Conservation (phyloP, 2,797 vertebrate genomes). For the Crypturellus tataupa region DNA sequence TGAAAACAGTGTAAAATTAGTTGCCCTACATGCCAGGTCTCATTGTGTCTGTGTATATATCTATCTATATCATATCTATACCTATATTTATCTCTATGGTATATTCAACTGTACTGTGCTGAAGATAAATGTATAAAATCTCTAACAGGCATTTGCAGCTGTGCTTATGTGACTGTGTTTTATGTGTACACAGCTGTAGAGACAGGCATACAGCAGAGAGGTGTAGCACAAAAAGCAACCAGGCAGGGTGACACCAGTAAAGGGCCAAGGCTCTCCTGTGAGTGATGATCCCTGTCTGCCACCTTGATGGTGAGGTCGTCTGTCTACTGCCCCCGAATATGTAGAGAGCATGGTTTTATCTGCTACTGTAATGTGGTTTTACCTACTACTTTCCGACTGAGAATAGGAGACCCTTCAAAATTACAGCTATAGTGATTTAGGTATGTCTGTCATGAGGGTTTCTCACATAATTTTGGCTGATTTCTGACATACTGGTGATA, state of each 20-base stretch:
- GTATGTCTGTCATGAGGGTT: background rate
- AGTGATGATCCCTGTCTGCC: background rate
- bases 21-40: background rate
- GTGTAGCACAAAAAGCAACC: background rate
- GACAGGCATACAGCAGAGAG: background rate
- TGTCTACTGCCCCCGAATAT: background rate
- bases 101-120: background rate
- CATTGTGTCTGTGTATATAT: background rate
- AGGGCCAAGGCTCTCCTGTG: background rate
- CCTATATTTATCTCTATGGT: background rate
- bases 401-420: background rate
- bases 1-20: background rate
- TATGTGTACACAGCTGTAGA: no score
- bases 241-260: background rate
- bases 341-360: background rate
- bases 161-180: fast-evolving
- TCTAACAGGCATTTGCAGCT: background rate
- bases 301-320: no score
- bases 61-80: no score
- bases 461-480: fast-evolving
- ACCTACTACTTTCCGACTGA: background rate
- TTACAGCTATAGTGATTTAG: background rate
- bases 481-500: fast-evolving
- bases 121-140: background rate
- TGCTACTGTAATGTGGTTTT: background rate